phyloP scores from a whole-genome alignment of 1,140 invertebrate species.

The Chymomyza costata region DNA sequence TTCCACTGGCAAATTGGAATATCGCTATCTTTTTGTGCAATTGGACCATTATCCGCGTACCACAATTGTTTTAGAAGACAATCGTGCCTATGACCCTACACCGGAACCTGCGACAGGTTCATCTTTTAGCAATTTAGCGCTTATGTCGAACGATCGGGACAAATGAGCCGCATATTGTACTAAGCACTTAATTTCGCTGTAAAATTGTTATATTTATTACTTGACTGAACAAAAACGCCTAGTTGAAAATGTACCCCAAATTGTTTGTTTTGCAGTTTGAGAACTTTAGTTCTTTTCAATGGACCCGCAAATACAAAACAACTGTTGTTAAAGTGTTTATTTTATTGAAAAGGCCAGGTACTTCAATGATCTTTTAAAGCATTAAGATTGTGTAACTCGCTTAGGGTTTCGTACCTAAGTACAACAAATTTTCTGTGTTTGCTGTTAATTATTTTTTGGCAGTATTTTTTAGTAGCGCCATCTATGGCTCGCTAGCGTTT shows the following conservation, averaged over 20 bases:
- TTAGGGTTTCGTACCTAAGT: too few relatives aligned
- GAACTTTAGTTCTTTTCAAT: too few relatives aligned
- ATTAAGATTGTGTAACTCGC: too few relatives aligned
- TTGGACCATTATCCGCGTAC: slow-evolving; percentile 84
- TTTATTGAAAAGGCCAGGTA: too few relatives aligned
- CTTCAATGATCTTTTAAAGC: too few relatives aligned
- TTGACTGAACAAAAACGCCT: slow-evolving; percentile 49
- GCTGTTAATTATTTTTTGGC: too few relatives aligned
- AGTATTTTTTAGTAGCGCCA: too few relatives aligned
- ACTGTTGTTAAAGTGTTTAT: too few relatives aligned
- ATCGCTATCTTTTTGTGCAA: slow-evolving; percentile 89
- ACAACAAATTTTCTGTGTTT: too few relatives aligned
- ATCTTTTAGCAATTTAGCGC: slow-evolving; percentile 39
- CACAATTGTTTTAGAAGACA: slow-evolving; percentile 86
- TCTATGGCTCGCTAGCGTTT: too few relatives aligned
- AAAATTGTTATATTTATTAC: slow-evolving; percentile 56
- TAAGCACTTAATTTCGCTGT: slow-evolving; percentile 45
- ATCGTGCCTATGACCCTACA: slow-evolving; percentile 76
- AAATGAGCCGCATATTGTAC: slow-evolving; percentile 27
- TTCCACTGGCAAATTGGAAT: slow-evolving; percentile 85
- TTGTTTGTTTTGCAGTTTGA: background rate
- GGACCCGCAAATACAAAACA: too few relatives aligned
- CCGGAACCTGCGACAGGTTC: slow-evolving; percentile 17
- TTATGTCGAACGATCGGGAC: slow-evolving; percentile 50
- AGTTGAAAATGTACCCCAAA: too few relatives aligned